phyloP scores from a whole-genome alignment of 2,888 invertebrate genomes.

The Electrophaes corylata region DNA sequence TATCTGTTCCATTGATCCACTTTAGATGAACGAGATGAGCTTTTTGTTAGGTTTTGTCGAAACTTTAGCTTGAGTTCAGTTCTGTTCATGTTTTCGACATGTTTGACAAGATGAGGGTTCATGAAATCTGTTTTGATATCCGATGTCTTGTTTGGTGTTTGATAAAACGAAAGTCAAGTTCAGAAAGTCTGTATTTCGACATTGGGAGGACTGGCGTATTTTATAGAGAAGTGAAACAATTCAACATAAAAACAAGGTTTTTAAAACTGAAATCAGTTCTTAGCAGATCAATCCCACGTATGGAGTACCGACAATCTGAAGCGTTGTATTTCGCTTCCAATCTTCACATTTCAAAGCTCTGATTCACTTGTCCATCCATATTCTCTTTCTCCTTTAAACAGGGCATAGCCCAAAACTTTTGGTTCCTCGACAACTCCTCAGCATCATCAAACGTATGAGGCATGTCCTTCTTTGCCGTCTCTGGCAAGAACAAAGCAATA shows the following conservation, averaged over 20 bases:
- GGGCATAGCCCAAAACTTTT: slow-evolving; percentile 60
- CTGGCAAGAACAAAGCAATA: slow-evolving; percentile 59
- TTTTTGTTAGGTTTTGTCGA: slow-evolving; percentile 6
- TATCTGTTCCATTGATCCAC: slow-evolving; percentile 5
- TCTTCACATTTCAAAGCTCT: slow-evolving; percentile 41
- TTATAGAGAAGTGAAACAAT: no score
- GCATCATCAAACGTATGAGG: slow-evolving; percentile 72
- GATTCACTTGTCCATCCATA: slow-evolving; percentile 38
- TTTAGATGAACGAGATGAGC: slow-evolving; percentile 1
- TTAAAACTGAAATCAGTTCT: no score
- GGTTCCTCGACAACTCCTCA: slow-evolving; percentile 54
- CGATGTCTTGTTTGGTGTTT: background rate
- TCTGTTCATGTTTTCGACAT: slow-evolving; percentile 9
- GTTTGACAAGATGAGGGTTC: slow-evolving; percentile 1
- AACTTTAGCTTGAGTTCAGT: slow-evolving; percentile 4
- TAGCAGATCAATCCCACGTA: background rate
- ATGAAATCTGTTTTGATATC: background rate
- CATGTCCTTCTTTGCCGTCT: slow-evolving; percentile 66
- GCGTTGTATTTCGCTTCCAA: background rate
- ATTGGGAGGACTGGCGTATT: background rate
- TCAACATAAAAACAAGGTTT: no score
- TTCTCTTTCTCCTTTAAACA: slow-evolving; percentile 43
- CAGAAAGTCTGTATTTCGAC: background rate
- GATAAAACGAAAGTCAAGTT: background rate
- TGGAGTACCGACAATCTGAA: background rate